Evolutionary conservation across 1,140 invertebrate species (phyloP).

Genomic region (Bombus impatiens): DNA sequence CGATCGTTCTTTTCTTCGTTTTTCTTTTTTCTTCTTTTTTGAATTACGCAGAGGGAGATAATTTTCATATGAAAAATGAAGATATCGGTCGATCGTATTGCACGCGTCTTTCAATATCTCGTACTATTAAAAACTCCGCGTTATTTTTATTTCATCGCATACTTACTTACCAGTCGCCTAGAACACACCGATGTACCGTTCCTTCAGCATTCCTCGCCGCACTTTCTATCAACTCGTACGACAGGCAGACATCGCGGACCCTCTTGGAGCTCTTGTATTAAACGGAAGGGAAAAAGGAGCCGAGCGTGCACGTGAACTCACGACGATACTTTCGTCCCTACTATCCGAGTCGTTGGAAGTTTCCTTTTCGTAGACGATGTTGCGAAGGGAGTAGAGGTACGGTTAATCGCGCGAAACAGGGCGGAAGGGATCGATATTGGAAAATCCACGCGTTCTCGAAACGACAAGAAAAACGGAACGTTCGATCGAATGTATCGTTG

Average conservation of each 20-base stretch:
- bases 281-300: neutral
- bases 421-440: constrained; percentile 27
- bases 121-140: neutral
- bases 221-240: constrained; percentile 35
- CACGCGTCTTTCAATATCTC: neutral
- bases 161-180: constrained; percentile 43
- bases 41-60: neutral
- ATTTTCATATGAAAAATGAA: neutral
- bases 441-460: constrained; percentile 7
- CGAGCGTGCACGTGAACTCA: neutral
- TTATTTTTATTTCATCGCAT: constrained; percentile 15
- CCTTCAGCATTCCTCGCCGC: constrained; percentile 28
- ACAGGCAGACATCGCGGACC: neutral
- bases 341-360: neutral
- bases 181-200: constrained; percentile 24
- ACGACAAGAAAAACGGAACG: neutral
- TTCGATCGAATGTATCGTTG: neutral
- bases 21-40: neutral
- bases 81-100: neutral
- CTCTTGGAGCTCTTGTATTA: neutral
- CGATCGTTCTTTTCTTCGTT: neutral
- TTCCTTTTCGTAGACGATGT: neutral
- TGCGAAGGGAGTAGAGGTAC: neutral
- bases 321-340: neutral
- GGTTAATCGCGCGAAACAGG: constrained; percentile 21